Percentiles rank a stretch among this genome's conserved stretches.
Conservation (phyloP, 2,797 vertebrate genomes). For the Buceros bicornis region DNA sequence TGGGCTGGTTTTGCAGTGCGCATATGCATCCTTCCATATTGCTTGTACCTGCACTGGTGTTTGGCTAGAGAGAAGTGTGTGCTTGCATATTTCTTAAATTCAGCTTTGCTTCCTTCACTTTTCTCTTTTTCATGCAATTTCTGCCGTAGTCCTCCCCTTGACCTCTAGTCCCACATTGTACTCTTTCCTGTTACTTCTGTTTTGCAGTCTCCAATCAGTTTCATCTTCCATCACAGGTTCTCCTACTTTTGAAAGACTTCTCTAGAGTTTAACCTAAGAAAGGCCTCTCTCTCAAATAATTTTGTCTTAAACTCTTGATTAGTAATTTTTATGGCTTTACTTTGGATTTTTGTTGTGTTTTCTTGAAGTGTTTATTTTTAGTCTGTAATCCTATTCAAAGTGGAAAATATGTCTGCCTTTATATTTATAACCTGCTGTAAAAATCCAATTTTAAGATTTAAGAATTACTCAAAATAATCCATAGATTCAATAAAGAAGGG, state of each 20-base stretch:
- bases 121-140: not conserved
- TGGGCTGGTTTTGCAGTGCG: not conserved
- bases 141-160: not conserved
- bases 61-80: not conserved
- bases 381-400: not conserved
- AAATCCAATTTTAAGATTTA: not conserved
- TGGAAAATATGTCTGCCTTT: not conserved
- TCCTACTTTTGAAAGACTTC: not conserved
- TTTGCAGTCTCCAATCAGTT: not conserved
- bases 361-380: not conserved
- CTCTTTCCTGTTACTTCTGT: not conserved
- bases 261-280: not conserved
- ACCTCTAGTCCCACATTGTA: not conserved
- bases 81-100: not conserved
- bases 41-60: not conserved
- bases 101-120: not conserved
- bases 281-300: not conserved
- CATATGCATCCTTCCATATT: rapidly evolving
- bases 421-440: not conserved
- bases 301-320: not conserved
- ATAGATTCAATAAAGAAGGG: not conserved
- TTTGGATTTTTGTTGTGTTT: not conserved
- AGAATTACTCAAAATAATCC: not conserved
- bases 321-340: not conserved
- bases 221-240: not conserved